Evolutionary conservation across 2,888 invertebrate species (phyloP).

Genomic region (Heteropelma amictum): DNA sequence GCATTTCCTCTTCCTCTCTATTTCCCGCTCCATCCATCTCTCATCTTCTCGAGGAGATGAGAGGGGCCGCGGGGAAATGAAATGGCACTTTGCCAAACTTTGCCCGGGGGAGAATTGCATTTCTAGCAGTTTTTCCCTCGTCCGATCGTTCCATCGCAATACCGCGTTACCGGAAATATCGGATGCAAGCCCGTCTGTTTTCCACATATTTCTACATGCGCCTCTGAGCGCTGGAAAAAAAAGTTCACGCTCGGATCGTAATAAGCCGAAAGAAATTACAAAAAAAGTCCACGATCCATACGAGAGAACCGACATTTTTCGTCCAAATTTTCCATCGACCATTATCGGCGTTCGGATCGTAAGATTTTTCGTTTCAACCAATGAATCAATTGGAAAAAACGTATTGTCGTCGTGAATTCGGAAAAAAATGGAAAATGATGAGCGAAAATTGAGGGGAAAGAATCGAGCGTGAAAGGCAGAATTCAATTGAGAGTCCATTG

Average conservation of each 20-base stretch:
- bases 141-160: constrained; percentile 35
- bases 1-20: constrained; percentile 39
- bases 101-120: constrained; percentile 39
- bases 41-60: too few relatives aligned
- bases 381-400: background rate
- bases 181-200: constrained; percentile 39
- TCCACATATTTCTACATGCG: constrained; percentile 8
- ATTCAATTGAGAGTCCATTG: constrained; percentile 41
- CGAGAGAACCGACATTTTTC: too few relatives aligned
- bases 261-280: too few relatives aligned
- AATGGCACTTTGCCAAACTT: constrained; percentile 56
- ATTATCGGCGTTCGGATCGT: too few relatives aligned
- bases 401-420: background rate
- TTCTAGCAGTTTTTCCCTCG: constrained; percentile 26
- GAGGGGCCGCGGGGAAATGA: constrained; percentile 48
- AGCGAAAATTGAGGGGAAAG: constrained; percentile 1
- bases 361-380: too few relatives aligned
- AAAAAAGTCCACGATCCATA: too few relatives aligned
- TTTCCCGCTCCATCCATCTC: too few relatives aligned
- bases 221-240: background rate
- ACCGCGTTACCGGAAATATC: constrained; percentile 42
- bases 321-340: too few relatives aligned
- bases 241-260: too few relatives aligned
- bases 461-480: constrained; percentile 8
- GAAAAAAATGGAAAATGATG: background rate